phyloP scores from a whole-genome alignment of 1,140 invertebrate species.

The Radopholus similis region DNA sequence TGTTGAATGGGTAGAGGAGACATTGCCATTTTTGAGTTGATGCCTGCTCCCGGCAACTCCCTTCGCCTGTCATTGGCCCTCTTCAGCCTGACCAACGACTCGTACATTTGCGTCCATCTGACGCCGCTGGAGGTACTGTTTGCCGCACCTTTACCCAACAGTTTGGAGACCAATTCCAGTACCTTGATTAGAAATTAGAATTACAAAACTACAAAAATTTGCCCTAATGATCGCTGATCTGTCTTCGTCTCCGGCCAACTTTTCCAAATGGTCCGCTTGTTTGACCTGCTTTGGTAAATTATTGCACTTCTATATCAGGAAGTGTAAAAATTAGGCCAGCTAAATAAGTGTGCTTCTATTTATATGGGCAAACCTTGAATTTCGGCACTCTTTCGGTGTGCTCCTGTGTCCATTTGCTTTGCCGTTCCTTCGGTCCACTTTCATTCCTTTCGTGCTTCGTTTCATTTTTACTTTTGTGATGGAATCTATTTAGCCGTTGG shows the following conservation, averaged over 20 bases:
- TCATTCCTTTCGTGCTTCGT: too few relatives aligned
- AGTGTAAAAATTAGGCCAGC: too few relatives aligned
- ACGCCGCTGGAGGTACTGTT: neutral
- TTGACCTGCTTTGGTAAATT: neutral
- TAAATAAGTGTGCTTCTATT: too few relatives aligned
- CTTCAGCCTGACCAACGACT: slow-evolving; percentile 40
- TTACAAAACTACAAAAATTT: slow-evolving; percentile 1
- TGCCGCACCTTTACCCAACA: slow-evolving; percentile 2
- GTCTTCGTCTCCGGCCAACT: slow-evolving; percentile 1
- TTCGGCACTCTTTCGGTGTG: too few relatives aligned
- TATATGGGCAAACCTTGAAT: too few relatives aligned
- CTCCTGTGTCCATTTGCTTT: too few relatives aligned
- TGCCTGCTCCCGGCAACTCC: slow-evolving; percentile 40
- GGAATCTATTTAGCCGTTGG: too few relatives aligned
- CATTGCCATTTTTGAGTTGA: neutral
- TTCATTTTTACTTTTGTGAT: too few relatives aligned
- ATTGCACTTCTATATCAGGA: too few relatives aligned
- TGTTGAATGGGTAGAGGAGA: neutral
- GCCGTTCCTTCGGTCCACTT: too few relatives aligned
- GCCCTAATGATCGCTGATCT: slow-evolving; percentile 16
- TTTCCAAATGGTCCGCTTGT: neutral
- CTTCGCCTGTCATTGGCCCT: slow-evolving; percentile 39
- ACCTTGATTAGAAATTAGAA: slow-evolving; percentile 33
- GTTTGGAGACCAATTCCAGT: slow-evolving; percentile 37
- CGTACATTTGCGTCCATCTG: slow-evolving; percentile 51